Evolutionary conservation across 2,113 vertebrate genomes (phyloP).

Genomic region (Stercorarius parasiticus): DNA sequence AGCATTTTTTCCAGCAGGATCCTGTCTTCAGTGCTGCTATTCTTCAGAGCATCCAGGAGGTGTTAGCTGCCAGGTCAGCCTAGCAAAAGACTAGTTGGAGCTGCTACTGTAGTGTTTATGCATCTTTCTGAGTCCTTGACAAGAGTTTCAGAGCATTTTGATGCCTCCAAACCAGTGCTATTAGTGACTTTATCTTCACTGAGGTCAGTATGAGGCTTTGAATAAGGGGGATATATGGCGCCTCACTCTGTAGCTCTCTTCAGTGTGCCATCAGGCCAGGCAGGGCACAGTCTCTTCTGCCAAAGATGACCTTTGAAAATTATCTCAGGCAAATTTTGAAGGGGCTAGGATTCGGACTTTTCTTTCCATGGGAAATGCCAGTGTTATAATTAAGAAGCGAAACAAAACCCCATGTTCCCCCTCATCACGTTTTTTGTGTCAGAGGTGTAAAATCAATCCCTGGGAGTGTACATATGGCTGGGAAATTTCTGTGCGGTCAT

Average conservation of each 20-base stretch:
- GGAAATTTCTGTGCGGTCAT: neutral
- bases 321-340: neutral
- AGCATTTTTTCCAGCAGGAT: neutral
- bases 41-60: neutral
- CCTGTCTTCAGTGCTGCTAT: neutral
- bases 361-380: neutral
- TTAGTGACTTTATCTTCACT: neutral
- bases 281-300: neutral
- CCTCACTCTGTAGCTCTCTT: neutral
- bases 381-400: neutral
- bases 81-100: neutral
- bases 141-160: neutral
- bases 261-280: neutral
- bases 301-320: neutral
- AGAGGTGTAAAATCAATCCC: neutral
- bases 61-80: neutral
- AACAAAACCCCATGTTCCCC: neutral
- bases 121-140: neutral
- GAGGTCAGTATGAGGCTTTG: neutral
- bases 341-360: neutral
- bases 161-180: neutral
- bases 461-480: neutral
- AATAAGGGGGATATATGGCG: rapidly evolving
- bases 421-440: neutral
- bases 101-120: neutral